Conservation (phyloP, 23 tunicate genomes). For the Aplidium turbinatum region DNA sequence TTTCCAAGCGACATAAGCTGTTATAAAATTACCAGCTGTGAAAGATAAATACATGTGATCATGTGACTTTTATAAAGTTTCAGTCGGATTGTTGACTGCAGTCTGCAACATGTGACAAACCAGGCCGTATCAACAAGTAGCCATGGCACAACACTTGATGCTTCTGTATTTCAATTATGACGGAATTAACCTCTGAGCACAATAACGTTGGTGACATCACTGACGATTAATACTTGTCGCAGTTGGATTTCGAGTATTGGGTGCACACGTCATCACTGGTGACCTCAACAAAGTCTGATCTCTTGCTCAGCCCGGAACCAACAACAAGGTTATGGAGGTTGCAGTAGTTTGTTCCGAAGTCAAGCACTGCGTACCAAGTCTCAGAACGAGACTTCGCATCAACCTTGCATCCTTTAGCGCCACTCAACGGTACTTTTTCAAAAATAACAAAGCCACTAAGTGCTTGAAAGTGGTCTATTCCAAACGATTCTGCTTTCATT, state of each 20-base stretch:
- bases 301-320: slow-evolving; percentile 54
- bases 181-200: too few relatives aligned
- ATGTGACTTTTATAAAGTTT: too few relatives aligned
- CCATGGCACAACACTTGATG: too few relatives aligned
- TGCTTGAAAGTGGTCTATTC: background rate
- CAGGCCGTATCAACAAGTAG: too few relatives aligned
- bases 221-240: slow-evolving; percentile 43
- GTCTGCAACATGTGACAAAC: too few relatives aligned
- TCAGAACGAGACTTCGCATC: slow-evolving; percentile 56
- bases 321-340: slow-evolving; percentile 72
- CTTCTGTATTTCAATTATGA: too few relatives aligned
- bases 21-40: too few relatives aligned
- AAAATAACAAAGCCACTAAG: background rate
- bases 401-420: slow-evolving; percentile 35
- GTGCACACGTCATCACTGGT: slow-evolving; percentile 66
- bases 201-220: too few relatives aligned
- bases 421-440: slow-evolving; percentile 2
- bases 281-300: slow-evolving; percentile 33
- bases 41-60: too few relatives aligned
- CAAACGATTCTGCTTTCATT: background rate
- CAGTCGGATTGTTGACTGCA: too few relatives aligned
- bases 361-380: slow-evolving; percentile 83
- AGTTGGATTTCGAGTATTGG: slow-evolving; percentile 68
- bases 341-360: slow-evolving; percentile 91
- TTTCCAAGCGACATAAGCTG: too few relatives aligned